Percentiles rank a stretch among this genome's conserved stretches.
Conservation (phyloP, 2,888 invertebrate species). For the Cloeon dipterum region DNA sequence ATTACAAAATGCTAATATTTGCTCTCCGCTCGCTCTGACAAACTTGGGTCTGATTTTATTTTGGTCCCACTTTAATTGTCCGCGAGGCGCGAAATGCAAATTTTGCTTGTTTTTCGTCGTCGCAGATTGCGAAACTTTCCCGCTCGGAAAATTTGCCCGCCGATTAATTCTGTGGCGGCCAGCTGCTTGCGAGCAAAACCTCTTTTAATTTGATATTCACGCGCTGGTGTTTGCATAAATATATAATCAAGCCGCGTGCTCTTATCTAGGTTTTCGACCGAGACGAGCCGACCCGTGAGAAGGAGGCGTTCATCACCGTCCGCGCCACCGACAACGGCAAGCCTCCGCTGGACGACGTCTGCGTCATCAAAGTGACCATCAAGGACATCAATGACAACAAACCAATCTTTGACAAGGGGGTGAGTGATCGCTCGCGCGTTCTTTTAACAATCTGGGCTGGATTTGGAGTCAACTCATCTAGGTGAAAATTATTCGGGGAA, state of each 20-base stretch:
- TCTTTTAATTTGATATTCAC: too few relatives aligned
- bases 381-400: slow-evolving; percentile 84
- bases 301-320: slow-evolving; percentile 62
- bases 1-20: too few relatives aligned
- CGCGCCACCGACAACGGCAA: slow-evolving; percentile 83
- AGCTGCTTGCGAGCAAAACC: background rate
- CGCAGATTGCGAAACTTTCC: too few relatives aligned
- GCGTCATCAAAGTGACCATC: slow-evolving; percentile 77
- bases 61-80: too few relatives aligned
- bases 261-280: slow-evolving; percentile 73
- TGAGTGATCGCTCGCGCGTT: slow-evolving; percentile 26
- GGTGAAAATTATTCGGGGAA: too few relatives aligned
- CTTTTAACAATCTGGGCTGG: too few relatives aligned
- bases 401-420: slow-evolving; percentile 58
- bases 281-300: slow-evolving; percentile 66
- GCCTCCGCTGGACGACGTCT: slow-evolving; percentile 74
- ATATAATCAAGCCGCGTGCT: too few relatives aligned
- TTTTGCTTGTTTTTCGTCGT: background rate
- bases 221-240: background rate
- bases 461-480: too few relatives aligned
- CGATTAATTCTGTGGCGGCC: background rate
- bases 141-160: background rate
- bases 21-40: too few relatives aligned
- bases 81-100: too few relatives aligned
- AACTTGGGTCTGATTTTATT: too few relatives aligned